phyloP scores from a whole-genome alignment of 2,797 vertebrate species.

The Mycteria americana region DNA sequence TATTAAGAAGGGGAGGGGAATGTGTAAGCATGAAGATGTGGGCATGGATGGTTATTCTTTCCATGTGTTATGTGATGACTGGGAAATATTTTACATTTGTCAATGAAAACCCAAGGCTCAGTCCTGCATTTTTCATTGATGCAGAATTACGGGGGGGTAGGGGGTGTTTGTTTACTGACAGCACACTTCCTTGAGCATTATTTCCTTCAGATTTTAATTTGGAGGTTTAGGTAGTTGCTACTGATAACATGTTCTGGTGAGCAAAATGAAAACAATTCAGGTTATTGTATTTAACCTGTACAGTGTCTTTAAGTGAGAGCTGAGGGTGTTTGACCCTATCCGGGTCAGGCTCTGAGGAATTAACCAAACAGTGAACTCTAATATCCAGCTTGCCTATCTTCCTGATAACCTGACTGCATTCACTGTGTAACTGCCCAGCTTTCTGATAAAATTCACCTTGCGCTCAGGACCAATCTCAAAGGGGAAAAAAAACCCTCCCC shows the following conservation, averaged over 20 bases:
- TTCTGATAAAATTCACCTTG: neutral
- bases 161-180: neutral
- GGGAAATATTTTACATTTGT: neutral
- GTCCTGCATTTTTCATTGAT: neutral
- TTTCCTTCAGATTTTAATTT: neutral
- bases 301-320: neutral
- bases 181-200: neutral
- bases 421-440: neutral
- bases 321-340: neutral
- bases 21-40: neutral
- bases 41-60: neutral
- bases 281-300: neutral
- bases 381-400: neutral
- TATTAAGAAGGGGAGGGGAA: neutral
- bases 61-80: neutral
- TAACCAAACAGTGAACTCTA: conserved; percentile 13
- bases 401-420: neutral
- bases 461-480: neutral
- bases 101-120: neutral
- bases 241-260: neutral
- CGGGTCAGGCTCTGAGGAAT: neutral
- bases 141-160: neutral
- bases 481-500: neutral
- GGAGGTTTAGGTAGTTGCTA: neutral
- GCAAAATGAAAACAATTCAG: neutral